Evolutionary conservation across 2,797 vertebrate species (phyloP), one percentile per base, ranked within the genome.

Genomic region (Hippocampus kuda): DNA sequence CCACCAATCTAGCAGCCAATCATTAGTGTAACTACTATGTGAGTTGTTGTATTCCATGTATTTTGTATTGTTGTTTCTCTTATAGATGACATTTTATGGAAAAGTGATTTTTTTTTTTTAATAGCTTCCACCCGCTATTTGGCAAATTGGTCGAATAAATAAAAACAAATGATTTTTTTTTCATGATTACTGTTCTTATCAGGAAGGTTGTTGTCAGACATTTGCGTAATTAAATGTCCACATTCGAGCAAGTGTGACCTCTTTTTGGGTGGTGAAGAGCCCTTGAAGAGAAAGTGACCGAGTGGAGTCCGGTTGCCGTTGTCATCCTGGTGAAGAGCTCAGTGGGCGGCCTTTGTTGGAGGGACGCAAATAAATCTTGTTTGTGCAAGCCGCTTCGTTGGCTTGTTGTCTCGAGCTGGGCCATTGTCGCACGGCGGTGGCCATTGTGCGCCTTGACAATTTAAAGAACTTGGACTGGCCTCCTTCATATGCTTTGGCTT

Each of bases 341-440:
- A 2, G 24, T 88, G 84, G 87, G 87, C 76, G 82, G 85, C 83
- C 84, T 89, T 91, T 89, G 87, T 91, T 88, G 65, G 77, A 8
- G 49, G 2, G 48, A 76, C 48, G 83, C 81, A 76, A 51, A 88
- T 91, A 90, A 90, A 91, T 91, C 88, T 90, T 86, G 85, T 78
- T 86, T 87, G 77, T 82, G 81, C 70, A 54, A 81, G 71, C 79
- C 68, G 53, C 81, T 89, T 81, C 81, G 89, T 90, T 89, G 84
- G 87, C 81, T 89, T 89, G 84, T 89, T 86, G 86, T 89, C 76
- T 86, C 4, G 87, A 88, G 85, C 79, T 60, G 76, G 1, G 72
- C 72, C 76, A 86, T 90, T 91, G 89, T 90, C 11, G 68, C 78
- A 67, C 44, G 68, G 78, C 77, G 75, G 79, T 74, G 81, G 75